Percentiles rank a stretch among this genome's conserved stretches.
Conservation (phyloP, 2,113 vertebrate genomes). For the Penelope pileata region DNA sequence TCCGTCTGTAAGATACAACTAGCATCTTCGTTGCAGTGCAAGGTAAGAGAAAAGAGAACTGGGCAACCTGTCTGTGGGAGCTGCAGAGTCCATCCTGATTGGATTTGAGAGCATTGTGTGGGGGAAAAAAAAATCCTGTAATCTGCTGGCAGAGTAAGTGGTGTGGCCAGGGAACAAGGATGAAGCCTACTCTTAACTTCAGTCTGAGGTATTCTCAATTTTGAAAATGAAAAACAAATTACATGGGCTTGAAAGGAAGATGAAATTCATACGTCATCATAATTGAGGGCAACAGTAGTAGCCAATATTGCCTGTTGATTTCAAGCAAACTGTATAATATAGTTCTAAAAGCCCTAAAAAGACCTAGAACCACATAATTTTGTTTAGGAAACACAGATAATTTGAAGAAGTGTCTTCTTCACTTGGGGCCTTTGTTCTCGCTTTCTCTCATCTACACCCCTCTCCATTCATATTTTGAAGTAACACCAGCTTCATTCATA, state of each 20-base stretch:
- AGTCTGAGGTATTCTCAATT: neutral
- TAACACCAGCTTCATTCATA: neutral
- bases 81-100: neutral
- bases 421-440: neutral
- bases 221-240: neutral
- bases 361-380: accelerated
- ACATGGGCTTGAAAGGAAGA: neutral
- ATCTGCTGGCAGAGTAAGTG: neutral
- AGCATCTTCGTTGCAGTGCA: neutral
- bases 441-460: neutral
- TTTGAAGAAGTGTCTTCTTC: neutral
- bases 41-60: neutral
- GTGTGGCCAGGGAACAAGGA: neutral
- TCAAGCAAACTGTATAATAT: neutral
- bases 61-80: neutral
- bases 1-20: neutral
- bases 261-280: neutral
- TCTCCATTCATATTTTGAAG: neutral
- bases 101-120: neutral
- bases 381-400: neutral
- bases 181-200: neutral
- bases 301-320: neutral
- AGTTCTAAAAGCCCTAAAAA: neutral
- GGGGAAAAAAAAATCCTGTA: neutral
- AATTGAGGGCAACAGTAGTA: neutral